These are phyloP conservation scores for Ornithorhynchus anatinus DNA, from an alignment of 2,113 vertebrate genomes.

Conservation along the genomic window DNA sequence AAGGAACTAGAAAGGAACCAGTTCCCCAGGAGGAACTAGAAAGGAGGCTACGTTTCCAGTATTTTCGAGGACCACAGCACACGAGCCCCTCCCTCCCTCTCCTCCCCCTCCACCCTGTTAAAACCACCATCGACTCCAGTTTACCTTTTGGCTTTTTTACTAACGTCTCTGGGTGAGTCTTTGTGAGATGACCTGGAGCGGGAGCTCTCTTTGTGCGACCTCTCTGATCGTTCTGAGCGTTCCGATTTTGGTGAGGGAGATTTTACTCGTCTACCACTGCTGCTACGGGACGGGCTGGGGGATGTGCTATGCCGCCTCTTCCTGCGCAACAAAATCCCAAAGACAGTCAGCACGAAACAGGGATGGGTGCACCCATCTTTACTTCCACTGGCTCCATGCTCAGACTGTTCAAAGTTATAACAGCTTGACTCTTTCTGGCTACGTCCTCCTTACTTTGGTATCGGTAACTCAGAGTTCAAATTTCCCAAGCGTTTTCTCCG, in stretches of 20 bases:
- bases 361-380: neutral
- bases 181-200: constrained; percentile 88
- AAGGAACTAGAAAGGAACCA: too few relatives aligned
- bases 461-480: constrained; percentile 7
- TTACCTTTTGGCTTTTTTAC: constrained; percentile 94
- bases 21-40: too few relatives aligned
- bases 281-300: constrained; percentile 88
- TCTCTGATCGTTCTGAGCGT: constrained; percentile 87
- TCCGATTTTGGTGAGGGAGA: constrained; percentile 93
- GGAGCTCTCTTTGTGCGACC: constrained; percentile 92
- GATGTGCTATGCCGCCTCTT: constrained; percentile 92
- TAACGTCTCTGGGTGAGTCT: constrained; percentile 91
- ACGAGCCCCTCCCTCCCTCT: too few relatives aligned
- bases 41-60: too few relatives aligned
- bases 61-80: too few relatives aligned
- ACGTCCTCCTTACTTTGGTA: neutral
- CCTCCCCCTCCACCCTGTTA: too few relatives aligned
- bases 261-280: constrained; percentile 83
- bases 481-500: neutral
- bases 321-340: constrained; percentile 67
- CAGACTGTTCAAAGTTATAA: too few relatives aligned
- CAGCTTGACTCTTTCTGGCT: neutral
- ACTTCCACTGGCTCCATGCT: neutral
- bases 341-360: constrained; percentile 12
- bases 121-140: constrained; percentile 1